Base-by-base conservation (phyloP, 2,113 vertebrate genomes). In the Corapipo altera region DNA sequence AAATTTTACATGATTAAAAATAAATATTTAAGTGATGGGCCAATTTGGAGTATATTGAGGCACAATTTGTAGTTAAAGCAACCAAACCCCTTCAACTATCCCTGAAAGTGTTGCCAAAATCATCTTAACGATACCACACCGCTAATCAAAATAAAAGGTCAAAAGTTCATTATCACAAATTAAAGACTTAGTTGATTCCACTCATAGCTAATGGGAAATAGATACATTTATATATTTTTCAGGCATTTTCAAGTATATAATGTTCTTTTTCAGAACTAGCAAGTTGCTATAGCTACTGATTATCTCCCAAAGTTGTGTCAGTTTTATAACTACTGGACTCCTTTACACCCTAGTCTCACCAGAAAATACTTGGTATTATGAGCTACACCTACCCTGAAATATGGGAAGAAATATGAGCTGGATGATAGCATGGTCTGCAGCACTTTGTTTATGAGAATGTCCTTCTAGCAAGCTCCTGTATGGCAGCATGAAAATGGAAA, bases 401-500 rank as follows among this genome's bases (percentile, higher is more conserved):
- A 33, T 52, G n/a, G 51, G 74, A 83, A 90, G 74, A 95, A 85
- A 75, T 26, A 39, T 0, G 2, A 91, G 27, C 48, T 84, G 55
- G 72, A 51, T 88, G 41, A 88, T 66, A 77, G 9, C 37, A 81
- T 35, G 65, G 70, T 95, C 78, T 91, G 67, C 49, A 93, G 66
- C 39, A 81, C 65, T 85, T 95, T 80, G 71, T 91, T 96, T 96
- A 91, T 73, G 85, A 85, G 72, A 73, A 84, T 0, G n/a, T 92
- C 84, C 91, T 94, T 96, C 93, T 71, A 61, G 85, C 49, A 91
- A 89, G 66, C 48, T 91, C 61, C 41, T 91, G n/a, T 84, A 59
- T 55, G 91, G 81, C 93, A 95, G 57, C 61, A 71, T 75, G 92
- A 83, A 97, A 96, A 95, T 88, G 32, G 58, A 96, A 95, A 88